Conservation (phyloP, 1,140 invertebrate species). For the Zaprionus capensis region DNA sequence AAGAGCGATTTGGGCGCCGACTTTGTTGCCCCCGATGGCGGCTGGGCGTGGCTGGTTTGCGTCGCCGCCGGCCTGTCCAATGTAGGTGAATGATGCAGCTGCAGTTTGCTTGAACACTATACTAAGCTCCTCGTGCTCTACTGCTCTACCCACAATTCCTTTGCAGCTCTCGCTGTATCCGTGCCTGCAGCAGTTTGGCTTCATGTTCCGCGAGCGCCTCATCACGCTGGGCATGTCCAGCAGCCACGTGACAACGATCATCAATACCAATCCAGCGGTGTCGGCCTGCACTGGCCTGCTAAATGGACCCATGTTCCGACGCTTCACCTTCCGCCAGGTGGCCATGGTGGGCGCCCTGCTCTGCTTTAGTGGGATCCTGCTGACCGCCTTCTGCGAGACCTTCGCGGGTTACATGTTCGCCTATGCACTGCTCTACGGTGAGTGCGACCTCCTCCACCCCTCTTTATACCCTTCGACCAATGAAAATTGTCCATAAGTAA, state of each 20-base stretch:
- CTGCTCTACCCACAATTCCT: background rate
- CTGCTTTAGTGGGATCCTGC: slow-evolving; percentile 85
- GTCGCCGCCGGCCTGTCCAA: slow-evolving; percentile 80
- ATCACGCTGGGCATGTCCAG: slow-evolving; percentile 86
- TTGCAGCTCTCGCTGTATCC: slow-evolving; percentile 87
- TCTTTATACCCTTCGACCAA: too few species aligned
- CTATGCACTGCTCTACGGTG: slow-evolving; percentile 87
- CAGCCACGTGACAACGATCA: slow-evolving; percentile 87
- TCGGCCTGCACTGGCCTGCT: slow-evolving; percentile 87
- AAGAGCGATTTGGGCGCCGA: slow-evolving; percentile 78
- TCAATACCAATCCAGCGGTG: slow-evolving; percentile 88
- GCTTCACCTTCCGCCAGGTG: slow-evolving; percentile 88
- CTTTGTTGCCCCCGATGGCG: slow-evolving; percentile 82
- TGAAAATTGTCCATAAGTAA: too few species aligned
- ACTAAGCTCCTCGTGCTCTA: background rate
- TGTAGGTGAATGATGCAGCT: slow-evolving; percentile 57
- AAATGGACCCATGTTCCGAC: slow-evolving; percentile 88
- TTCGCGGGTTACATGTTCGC: slow-evolving; percentile 87
- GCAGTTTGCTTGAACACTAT: background rate
- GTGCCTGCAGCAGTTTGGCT: slow-evolving; percentile 88
- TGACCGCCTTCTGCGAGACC: slow-evolving; percentile 86
- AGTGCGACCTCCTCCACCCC: slow-evolving; percentile 28
- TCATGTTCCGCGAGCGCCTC: slow-evolving; percentile 88
- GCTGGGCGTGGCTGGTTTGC: slow-evolving; percentile 83
- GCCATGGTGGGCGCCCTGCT: slow-evolving; percentile 86